Evolutionary conservation across 2,797 vertebrate species (phyloP), one percentile per base, ranked within the genome.

Genomic region (Ateles fusciceps): DNA sequence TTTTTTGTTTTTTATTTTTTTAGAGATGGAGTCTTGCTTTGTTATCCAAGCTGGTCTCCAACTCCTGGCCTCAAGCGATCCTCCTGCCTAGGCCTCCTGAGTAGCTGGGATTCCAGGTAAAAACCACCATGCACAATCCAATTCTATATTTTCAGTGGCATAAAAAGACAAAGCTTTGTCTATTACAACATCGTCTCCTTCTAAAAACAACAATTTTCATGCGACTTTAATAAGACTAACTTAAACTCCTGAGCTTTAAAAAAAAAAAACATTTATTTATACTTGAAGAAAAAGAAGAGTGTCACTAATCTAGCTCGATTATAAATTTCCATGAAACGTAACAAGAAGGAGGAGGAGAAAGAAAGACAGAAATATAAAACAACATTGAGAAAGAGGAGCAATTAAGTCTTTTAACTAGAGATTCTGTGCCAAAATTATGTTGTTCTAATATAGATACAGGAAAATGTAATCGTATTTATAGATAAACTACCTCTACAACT

Each of bases 321-420:
- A 75, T 71, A 96, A 94, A 88, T 85, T 88, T 36, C 39, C 19
- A 80, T 44, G 30, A 5, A 89, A 96, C 95, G 89, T 24, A 84
- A 89, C 28, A 85, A 72, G 46, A n/a, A 94, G 68, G n/a, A 75
- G 42, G 21, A 78, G 15, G 42, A 75, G 8, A 87, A 72, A 80
- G 19, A 64, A 75, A 91, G 22, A 72, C 7, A 89, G n/a, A 81
- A 85, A 94, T 33, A 85, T 57, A 86, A 86, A 86, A 30, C 30
- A 92, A 44, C 13, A 78, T 22, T 57, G 8, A 78, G 71, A 88
- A 91, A 36, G 71, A 13, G 93, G 15, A 68, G 88, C 85, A 79
- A 61, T 85, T 46, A 30, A 89, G 21, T 94, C 36, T 36, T 91
- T 88, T 17, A 68, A 95, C 21, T 92, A 89, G 92, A 42, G 26